Percentiles rank a stretch among this genome's conserved stretches.
Evolutionary conservation across 2,888 invertebrate species (phyloP).

Genomic region (Drosophila birchii): DNA sequence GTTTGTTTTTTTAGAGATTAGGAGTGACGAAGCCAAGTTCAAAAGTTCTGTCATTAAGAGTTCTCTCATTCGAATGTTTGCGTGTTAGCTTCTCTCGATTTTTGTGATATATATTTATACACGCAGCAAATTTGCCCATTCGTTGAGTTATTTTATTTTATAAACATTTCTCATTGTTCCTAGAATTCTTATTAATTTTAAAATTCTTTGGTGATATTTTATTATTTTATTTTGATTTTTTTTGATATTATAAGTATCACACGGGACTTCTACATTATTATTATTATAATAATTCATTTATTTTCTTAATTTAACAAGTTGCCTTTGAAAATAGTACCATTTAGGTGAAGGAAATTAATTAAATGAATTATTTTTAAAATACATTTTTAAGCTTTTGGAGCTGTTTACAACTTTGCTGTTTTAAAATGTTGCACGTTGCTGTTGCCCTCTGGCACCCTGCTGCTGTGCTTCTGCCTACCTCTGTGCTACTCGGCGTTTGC

Average conservation of each 20-base stretch:
- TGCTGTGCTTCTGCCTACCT: background rate
- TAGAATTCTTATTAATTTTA: no score
- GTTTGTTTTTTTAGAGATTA: conserved; percentile 27
- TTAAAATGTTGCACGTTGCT: conserved; percentile 34
- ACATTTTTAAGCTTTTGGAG: background rate
- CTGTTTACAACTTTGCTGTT: conserved; percentile 45
- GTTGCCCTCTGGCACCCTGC: conserved; percentile 7
- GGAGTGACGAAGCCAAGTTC: conserved; percentile 68
- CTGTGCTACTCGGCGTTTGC: background rate
- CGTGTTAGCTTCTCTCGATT: conserved; percentile 9
- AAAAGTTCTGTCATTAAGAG: conserved; percentile 51
- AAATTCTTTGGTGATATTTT: no score
- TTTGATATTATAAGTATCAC: no score
- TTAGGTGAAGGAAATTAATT: no score
- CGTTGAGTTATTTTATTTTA: background rate
- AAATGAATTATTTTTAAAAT: background rate
- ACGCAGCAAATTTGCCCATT: background rate
- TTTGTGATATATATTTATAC: conserved; percentile 2
- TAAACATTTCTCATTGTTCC: background rate
- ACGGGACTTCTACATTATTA: no score
- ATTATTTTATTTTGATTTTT: no score
- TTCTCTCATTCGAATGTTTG: conserved; percentile 14
- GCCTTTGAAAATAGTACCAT: background rate
- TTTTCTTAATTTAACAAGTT: no score
- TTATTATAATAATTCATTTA: no score